Conservation (phyloP, 2,888 invertebrate species). For the Pyrrhia umbra region DNA sequence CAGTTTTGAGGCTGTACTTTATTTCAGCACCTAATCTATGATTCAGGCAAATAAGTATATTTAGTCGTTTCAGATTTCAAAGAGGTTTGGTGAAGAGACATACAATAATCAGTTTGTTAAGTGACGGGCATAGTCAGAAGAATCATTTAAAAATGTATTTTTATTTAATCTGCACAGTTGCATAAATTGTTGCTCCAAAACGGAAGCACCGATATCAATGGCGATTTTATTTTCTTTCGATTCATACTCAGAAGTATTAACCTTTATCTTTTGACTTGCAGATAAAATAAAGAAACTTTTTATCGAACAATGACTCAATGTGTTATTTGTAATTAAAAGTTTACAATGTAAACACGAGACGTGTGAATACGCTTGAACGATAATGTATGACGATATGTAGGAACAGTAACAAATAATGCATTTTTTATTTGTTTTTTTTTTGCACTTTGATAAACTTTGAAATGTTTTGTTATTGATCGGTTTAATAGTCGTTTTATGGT, state of each 20-base stretch:
- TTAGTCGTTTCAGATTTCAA: too few species aligned
- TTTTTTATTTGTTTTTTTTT: neutral
- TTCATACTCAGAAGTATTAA: neutral
- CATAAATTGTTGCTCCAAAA: too few species aligned
- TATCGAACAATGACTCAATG: constrained; percentile 1
- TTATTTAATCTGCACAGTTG: too few species aligned
- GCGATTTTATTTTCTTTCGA: neutral
- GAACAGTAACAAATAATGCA: constrained; percentile 9
- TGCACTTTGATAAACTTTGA: neutral
- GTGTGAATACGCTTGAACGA: neutral
- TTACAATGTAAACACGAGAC: neutral
- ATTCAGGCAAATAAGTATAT: constrained; percentile 12
- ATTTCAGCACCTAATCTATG: constrained; percentile 4
- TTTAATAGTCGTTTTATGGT: neutral
- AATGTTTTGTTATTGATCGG: neutral
- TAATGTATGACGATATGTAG: neutral
- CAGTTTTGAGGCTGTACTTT: constrained; percentile 6
- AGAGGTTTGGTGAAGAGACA: too few species aligned
- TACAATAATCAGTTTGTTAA: too few species aligned
- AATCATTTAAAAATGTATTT: too few species aligned
- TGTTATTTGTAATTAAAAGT: constrained; percentile 13
- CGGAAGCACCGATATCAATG: neutral
- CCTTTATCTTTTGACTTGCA: neutral
- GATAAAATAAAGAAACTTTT: constrained; percentile 4
- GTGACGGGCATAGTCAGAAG: too few species aligned